Evolutionary conservation across 2,113 vertebrate genomes (phyloP), one percentile per base, ranked within the genome.

Genomic region (Spilogale gracilis): DNA sequence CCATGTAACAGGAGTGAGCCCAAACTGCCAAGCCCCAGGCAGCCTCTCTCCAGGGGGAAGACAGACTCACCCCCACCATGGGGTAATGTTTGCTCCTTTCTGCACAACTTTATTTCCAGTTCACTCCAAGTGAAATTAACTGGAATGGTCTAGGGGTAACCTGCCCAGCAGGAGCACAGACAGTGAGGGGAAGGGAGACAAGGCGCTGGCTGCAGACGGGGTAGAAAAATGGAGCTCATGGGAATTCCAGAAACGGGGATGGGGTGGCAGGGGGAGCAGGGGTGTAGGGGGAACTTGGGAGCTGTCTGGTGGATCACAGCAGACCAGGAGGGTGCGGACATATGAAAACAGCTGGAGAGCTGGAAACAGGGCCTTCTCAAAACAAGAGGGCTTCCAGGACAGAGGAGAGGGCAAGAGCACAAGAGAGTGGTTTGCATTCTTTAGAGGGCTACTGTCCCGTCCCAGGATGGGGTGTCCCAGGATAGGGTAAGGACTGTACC

Each of bases 241-340:
- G 50, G 10, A 54, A 16, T 48, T 20, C 10, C 76, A 85, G 89
- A 61, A 73, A 61, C 48, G 3, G 32, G 23, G 27, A 4, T 2
- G 21, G 27, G 27, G 7, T 32, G 20, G 2, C 48, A 13, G 3
- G 6, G 0, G 5, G 38, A 0, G 1, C 45, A 48, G 60, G 25
- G 5, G 6, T 0, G 7, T 38, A 14, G 23, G 0, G 0, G 25
- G 0, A 0, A 20, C 32, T 13, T 1, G 3, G 8, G 63, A 12
- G 4, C 1, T 38, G 6, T 3, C 58, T 14, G 25, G 7, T 20
- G 10, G n/a, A 25, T 9, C 11, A 48, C 32, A 6, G 25, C 30
- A 4, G 8, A 9, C 17, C 12, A 12, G 0, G 4, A 45, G 73
- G 12, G 4, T 1, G 1, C 2, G 0, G 52, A 14, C 21, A 69